Evolutionary conservation across 2,797 vertebrate genomes (phyloP).

Genomic region (Hydrolagus colliei): DNA sequence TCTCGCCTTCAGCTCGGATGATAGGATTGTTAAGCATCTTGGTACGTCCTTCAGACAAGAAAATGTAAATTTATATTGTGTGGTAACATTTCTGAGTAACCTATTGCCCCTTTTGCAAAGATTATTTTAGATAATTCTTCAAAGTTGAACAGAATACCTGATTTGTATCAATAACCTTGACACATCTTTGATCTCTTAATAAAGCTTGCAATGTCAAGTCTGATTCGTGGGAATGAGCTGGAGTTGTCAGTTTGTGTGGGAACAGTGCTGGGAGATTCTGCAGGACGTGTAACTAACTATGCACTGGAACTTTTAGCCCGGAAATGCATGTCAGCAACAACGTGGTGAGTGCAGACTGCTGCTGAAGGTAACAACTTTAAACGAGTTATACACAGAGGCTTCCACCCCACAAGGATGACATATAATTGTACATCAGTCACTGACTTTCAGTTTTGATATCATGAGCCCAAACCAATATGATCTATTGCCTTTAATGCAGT

Average conservation of each 20-base stretch:
- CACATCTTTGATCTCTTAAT: constrained; percentile 44
- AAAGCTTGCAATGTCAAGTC: constrained; percentile 80
- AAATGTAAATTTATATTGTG: too few relatives aligned
- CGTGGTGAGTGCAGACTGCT: constrained; percentile 62
- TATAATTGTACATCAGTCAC: too few relatives aligned
- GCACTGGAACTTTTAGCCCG: constrained; percentile 82
- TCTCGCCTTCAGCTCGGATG: too few relatives aligned
- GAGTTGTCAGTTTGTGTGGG: constrained; percentile 84
- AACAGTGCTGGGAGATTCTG: constrained; percentile 72
- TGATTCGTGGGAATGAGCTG: constrained; percentile 90
- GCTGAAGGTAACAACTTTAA: background rate
- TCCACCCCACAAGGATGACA: background rate
- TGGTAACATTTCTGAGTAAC: too few relatives aligned
- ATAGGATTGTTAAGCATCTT: too few relatives aligned
- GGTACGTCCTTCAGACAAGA: too few relatives aligned
- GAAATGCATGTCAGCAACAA: constrained; percentile 81
- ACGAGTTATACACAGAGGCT: background rate
- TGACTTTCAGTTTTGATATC: too few relatives aligned
- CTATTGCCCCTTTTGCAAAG: too few relatives aligned
- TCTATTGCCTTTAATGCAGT: too few relatives aligned
- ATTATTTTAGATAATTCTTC: too few relatives aligned
- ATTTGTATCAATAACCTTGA: background rate
- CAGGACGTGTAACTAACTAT: constrained; percentile 72
- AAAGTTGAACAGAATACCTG: background rate
- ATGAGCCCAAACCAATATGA: too few relatives aligned